These are phyloP conservation scores for Melanocharis versteri DNA, from an alignment of 2,113 vertebrate species.

Conservation along the genomic window DNA sequence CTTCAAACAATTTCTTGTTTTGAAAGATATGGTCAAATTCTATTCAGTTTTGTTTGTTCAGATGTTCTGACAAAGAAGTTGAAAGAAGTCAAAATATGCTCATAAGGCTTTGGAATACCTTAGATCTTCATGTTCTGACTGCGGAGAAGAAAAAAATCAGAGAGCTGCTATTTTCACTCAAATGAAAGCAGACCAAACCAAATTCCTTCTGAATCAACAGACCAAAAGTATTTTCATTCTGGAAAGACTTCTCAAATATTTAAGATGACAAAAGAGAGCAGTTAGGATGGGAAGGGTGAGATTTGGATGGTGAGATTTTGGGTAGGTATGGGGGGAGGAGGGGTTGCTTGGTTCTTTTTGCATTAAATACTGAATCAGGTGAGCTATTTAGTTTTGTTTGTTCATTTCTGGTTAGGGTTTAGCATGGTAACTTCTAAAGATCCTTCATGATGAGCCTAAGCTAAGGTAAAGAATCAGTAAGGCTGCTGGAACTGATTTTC, in stretches of 20 bases:
- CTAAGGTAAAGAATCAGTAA: background rate
- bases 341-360: background rate
- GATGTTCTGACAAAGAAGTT: background rate
- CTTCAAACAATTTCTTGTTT: background rate
- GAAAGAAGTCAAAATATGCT: background rate
- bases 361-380: background rate
- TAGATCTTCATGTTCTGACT: background rate
- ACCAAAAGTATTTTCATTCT: background rate
- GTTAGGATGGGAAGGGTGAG: background rate
- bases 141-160: background rate
- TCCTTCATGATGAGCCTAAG: background rate
- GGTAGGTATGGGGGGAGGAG: rapidly evolving
- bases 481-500: background rate
- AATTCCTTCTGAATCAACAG: background rate
- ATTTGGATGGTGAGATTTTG: background rate
- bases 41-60: background rate
- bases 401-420: background rate
- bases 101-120: background rate
- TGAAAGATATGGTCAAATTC: background rate
- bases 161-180: background rate
- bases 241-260: background rate
- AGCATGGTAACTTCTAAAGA: background rate
- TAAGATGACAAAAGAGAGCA: background rate
- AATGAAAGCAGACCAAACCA: background rate
- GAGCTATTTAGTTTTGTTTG: background rate